Conservation (phyloP, 2,888 invertebrate species). For the Heliconius ismenius region DNA sequence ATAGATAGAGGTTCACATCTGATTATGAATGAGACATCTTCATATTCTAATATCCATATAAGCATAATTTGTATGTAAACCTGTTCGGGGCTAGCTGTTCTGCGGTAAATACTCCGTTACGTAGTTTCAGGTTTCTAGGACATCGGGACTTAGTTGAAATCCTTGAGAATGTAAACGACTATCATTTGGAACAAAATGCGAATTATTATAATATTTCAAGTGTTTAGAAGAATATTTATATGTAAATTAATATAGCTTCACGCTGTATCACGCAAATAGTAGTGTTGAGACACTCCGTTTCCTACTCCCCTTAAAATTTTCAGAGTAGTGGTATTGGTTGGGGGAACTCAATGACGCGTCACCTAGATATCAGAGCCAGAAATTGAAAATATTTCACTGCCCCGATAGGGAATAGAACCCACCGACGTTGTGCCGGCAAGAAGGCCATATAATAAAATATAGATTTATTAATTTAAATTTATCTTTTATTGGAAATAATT, state of each 20-base stretch:
- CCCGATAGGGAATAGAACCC: neutral
- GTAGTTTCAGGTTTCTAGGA: conserved; percentile 44
- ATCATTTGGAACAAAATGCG: conserved; percentile 13
- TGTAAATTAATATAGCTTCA: neutral
- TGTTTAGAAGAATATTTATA: neutral
- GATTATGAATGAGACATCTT: conserved; percentile 38
- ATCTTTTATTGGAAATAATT: no score
- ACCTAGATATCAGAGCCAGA: neutral
- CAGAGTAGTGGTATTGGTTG: neutral
- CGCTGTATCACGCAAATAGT: neutral
- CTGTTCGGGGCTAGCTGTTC: conserved; percentile 29
- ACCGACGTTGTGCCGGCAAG: no score
- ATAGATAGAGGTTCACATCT: conserved; percentile 16
- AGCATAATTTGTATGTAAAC: conserved; percentile 39
- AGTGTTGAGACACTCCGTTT: neutral
- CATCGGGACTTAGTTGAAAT: conserved; percentile 40
- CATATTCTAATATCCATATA: conserved; percentile 38
- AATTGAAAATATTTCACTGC: neutral
- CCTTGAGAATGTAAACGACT: conserved; percentile 40
- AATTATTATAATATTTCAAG: conserved; percentile 10
- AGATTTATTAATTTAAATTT: no score
- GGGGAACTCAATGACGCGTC: neutral
- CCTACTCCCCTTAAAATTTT: neutral
- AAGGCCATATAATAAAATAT: no score
- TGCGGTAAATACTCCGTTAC: conserved; percentile 37